Evolutionary conservation across 2,797 vertebrate species (phyloP), one percentile per base, ranked within the genome.

Genomic region (Aplochiton taeniatus): DNA sequence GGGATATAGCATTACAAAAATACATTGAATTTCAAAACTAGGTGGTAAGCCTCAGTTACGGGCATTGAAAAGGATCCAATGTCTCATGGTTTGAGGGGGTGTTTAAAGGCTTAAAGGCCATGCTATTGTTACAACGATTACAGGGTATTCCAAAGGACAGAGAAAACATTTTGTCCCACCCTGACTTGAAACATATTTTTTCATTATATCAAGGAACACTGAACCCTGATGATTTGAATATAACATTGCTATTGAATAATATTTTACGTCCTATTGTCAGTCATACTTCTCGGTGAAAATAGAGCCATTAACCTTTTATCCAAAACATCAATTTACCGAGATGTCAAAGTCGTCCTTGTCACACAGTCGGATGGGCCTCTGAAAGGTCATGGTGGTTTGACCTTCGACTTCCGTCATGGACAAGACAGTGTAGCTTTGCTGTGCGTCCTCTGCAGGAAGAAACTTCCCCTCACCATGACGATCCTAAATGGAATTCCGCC

Each of bases 391-490:
- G 8, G 76, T 83, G 4, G 93, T 95, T 42, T 92, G 90, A 31
- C 83, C 79, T 0, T 87, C 63, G 0, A 75, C 84, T 81, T 94
- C 90, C 0, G 0, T 84, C 14, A 94, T 46, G 12, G 82, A 87
- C 11, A 93, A 78, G 0, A 95, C 86, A 16, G 83, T 82, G 61
- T 93, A 94, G 63, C 88, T 89, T 85, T 96, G 94, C 52, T 87
- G 72, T 0, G 70, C 4, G 0, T 95, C 93, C 70, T 85, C 68
- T 13, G 78, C 4, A 8, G 94, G 87, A 7, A 80, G 84, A 61
- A 51, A 1, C 0, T 90, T 75, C 4, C 83, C 89, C 1, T 60
- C 74, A 12, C 85, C 66, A n/a, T 94, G 76, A 66, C 74, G 84
- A 19, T 95, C 92, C 93, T 96, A 57, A 53, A 11, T 18, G 42